Base-by-base conservation (phyloP, 1,140 invertebrate genomes). In the Saccostrea cuccullata region DNA sequence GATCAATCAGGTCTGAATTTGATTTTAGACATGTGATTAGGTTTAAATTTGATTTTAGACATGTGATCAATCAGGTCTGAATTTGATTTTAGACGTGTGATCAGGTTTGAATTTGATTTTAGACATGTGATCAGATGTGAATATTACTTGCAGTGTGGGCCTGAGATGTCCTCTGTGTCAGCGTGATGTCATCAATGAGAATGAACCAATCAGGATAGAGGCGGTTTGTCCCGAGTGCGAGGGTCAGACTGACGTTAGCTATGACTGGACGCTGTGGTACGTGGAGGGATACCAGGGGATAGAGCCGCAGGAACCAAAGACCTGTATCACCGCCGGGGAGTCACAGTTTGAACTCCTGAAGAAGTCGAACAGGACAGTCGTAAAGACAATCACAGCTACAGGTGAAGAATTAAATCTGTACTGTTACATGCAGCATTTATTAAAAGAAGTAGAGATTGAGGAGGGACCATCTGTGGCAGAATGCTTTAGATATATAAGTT, bases 191-290 rank as follows among this genome's bases (percentile, higher is more conserved):
- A 73, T 30, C 11, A 15, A 26, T 26, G 70, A 77, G 26, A 36
- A 36, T 77, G 26, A 77, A 77, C 70, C 70, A 77, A 30, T 77
- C 70, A 77, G 70, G 13, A 77, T 77, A 12, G 70, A 36, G 26
- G 70, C 70, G 11, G 70, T 77, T 12, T 77, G 70, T 13, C 70
- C 70, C 15, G 30, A 36, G 70, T 77, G 70, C 15, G 26, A 15
- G 13, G 26, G 70, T 23, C 8, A 15, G 15, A 23, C 26, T 15
- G 15, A 2, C 3, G 12, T 77, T 6, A 17, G 11, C 26, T 77
- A 77, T 30, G 15, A 77, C 15, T 77, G 70, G 70, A 77, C 26
- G 5, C 26, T 77, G 23, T 77, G 23, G 11, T 26, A 15, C 11
- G 70, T 77, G 3, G 13, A 12, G 9, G 70, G 26, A 77, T 30